Conservation (phyloP, 2,888 invertebrate species). For the Lithophane semibrunnea region DNA sequence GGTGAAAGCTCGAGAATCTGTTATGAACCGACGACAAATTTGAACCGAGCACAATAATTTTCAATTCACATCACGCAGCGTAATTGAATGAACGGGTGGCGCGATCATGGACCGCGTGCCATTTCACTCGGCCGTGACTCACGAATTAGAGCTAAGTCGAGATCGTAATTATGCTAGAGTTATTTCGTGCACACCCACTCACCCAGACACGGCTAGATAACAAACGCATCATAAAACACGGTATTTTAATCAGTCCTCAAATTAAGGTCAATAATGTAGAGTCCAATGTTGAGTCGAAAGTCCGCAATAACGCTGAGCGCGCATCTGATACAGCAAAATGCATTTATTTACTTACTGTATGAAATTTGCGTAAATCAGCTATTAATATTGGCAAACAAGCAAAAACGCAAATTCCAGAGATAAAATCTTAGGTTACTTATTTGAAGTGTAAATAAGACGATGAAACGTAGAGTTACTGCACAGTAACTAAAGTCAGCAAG, state of each 20-base stretch:
- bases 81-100: slow-evolving; percentile 83
- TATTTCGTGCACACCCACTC: slow-evolving; percentile 87
- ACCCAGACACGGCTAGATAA: slow-evolving; percentile 74
- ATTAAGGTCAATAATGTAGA: slow-evolving; percentile 81
- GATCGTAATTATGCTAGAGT: slow-evolving; percentile 86
- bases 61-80: slow-evolving; percentile 85
- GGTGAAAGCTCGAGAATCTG: slow-evolving; percentile 79
- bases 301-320: slow-evolving; percentile 56
- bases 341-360: slow-evolving; percentile 52
- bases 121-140: slow-evolving; percentile 89
- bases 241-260: slow-evolving; percentile 81
- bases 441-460: slow-evolving; percentile 48
- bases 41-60: slow-evolving; percentile 76
- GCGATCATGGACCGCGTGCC: slow-evolving; percentile 84
- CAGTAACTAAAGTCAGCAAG: slow-evolving; percentile 11
- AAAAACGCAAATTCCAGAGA: slow-evolving; percentile 31
- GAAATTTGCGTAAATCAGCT: slow-evolving; percentile 57
- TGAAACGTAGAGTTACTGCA: slow-evolving; percentile 32
- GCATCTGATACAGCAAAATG: slow-evolving; percentile 51
- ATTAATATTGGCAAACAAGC: slow-evolving; percentile 64
- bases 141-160: slow-evolving; percentile 88
- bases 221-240: slow-evolving; percentile 78
- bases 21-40: slow-evolving; percentile 77
- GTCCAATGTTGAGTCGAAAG: slow-evolving; percentile 62
- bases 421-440: slow-evolving; percentile 48